Percentiles rank a stretch among this genome's conserved stretches.
Conservation (phyloP, 2,113 vertebrate species). For the Pungitius pungitius region DNA sequence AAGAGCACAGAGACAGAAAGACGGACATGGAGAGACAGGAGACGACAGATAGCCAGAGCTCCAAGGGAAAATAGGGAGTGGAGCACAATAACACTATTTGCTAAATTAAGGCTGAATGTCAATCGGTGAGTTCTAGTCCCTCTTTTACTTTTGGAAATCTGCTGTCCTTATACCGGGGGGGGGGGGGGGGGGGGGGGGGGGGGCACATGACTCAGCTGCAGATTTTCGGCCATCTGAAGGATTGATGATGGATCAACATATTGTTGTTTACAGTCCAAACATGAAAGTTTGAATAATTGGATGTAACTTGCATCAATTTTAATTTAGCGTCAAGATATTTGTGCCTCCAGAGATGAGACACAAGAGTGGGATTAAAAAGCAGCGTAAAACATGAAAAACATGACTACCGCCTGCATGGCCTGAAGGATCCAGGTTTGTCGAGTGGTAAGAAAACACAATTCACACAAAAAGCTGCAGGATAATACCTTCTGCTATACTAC, state of each 20-base stretch:
- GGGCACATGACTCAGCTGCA: not conserved
- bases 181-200: too few species aligned
- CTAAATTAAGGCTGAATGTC: conserved; percentile 3
- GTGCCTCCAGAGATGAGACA: conserved; percentile 20
- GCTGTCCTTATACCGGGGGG: not conserved
- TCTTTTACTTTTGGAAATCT: not conserved
- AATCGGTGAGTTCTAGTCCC: not conserved
- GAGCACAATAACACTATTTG: not conserved
- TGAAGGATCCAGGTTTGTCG: conserved; percentile 1
- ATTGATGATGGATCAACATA: conserved; percentile 4
- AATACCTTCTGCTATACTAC: conserved; percentile 12
- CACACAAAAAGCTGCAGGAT: not conserved
- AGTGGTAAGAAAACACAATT: not conserved
- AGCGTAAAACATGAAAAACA: not conserved
- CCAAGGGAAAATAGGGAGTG: not conserved
- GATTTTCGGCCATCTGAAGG: not conserved
- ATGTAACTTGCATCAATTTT: not conserved
- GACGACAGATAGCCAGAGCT: not conserved
- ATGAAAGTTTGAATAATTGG: conserved; percentile 35
- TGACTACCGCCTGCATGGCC: not conserved
- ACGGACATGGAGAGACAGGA: not conserved
- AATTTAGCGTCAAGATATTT: conserved; percentile 22
- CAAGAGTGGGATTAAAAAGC: conserved; percentile 16
- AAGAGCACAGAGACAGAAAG: conserved; percentile 12
- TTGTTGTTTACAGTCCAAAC: not conserved